A percentile compares a stretch with the other conserved stretches of the same genome.
Evolutionary conservation across 2,888 invertebrate species (phyloP).

Genomic region (Chirona hameri): DNA sequence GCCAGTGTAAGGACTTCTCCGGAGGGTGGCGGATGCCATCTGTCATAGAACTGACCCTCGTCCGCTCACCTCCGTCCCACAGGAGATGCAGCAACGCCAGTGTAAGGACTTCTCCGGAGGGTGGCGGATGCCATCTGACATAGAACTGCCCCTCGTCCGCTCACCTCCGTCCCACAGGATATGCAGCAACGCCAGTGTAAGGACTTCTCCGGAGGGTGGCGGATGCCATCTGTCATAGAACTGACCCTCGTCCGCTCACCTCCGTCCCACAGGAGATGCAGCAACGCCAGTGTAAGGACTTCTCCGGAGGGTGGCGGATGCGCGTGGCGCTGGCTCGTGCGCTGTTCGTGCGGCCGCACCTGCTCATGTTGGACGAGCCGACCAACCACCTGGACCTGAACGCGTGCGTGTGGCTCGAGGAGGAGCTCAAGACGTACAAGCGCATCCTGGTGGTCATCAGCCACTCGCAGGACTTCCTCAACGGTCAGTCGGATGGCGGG

Average conservation of each 20-base stretch:
- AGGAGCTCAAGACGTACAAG: constrained; percentile 94
- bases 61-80: constrained; percentile 35
- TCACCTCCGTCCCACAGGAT: constrained; percentile 43
- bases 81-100: constrained; percentile 58
- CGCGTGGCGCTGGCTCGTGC: constrained; percentile 56
- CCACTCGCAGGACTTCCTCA: constrained; percentile 62
- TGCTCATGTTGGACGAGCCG: constrained; percentile 59
- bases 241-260: neutral
- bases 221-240: constrained; percentile 50
- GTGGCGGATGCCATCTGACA: constrained; percentile 55
- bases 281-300: constrained; percentile 62
- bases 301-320: constrained; percentile 62
- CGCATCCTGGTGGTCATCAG: constrained; percentile 95
- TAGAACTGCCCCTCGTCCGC: neutral
- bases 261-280: constrained; percentile 54
- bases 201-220: constrained; percentile 60
- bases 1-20: constrained; percentile 63
- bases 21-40: constrained; percentile 59
- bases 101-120: constrained; percentile 65
- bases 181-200: constrained; percentile 64
- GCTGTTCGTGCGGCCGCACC: constrained; percentile 52
- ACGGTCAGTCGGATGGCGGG: constrained; percentile 41
- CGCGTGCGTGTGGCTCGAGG: constrained; percentile 99
- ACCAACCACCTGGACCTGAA: constrained; percentile 67
- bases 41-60: no score